A percentile compares a stretch with the other conserved stretches of the same genome.
phyloP scores from a whole-genome alignment of 2,113 vertebrate species.

The Clarias macrocephalus region DNA sequence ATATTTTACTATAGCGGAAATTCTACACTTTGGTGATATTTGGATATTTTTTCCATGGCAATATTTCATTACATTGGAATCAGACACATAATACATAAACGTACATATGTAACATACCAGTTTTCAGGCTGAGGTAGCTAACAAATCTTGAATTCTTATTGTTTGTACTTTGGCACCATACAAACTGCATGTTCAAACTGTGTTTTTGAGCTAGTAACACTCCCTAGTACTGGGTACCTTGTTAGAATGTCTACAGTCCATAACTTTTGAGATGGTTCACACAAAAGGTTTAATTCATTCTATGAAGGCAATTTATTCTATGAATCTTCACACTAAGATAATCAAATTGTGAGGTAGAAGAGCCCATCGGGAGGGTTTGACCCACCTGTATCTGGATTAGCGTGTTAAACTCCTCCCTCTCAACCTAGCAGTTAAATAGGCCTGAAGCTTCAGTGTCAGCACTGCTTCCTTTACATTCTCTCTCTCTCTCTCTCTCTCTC shows the following conservation, averaged over 20 bases:
- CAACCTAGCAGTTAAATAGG: conserved; percentile 54
- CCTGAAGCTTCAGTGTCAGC: conserved; percentile 33
- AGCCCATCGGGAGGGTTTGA: conserved; percentile 43
- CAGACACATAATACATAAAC: too few species aligned
- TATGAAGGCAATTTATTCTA: neutral
- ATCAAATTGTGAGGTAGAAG: conserved; percentile 33
- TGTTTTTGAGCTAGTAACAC: neutral
- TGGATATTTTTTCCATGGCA: too few species aligned
- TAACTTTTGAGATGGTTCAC: neutral
- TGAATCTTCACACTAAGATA: neutral
- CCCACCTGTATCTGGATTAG: conserved; percentile 61
- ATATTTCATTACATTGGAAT: too few species aligned
- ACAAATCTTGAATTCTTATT: neutral
- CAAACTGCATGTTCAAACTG: neutral
- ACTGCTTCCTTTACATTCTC: conserved; percentile 12
- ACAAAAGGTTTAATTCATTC: too few species aligned
- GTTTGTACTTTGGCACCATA: neutral
- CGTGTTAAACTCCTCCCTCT: conserved; percentile 49
- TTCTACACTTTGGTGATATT: too few species aligned
- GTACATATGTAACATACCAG: neutral
- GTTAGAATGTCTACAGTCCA: neutral
- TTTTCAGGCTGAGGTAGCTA: neutral
- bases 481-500: neutral
- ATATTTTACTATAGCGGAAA: too few species aligned
- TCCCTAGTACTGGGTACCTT: too few species aligned